Conservation (phyloP, 2,888 invertebrate species). For the Poecilobothrus nobilitatus region DNA sequence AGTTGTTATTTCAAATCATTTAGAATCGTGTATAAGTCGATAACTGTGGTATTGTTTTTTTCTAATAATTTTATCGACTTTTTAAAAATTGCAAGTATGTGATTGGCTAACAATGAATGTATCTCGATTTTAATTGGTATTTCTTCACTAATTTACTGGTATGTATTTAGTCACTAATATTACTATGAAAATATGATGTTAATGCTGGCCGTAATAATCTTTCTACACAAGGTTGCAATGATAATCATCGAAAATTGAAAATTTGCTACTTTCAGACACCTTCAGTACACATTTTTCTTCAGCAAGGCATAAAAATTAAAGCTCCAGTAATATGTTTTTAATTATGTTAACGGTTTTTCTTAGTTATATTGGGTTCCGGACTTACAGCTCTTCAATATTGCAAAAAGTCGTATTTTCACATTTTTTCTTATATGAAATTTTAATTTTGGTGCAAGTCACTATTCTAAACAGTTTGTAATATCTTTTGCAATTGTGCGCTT, state of each 20-base stretch:
- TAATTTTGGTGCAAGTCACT: too few species aligned
- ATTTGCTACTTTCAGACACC: too few species aligned
- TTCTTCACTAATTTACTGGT: slow-evolving; percentile 11
- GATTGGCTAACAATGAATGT: slow-evolving; percentile 14
- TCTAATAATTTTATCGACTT: slow-evolving; percentile 15
- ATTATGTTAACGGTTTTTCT: too few species aligned
- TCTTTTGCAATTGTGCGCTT: too few species aligned
- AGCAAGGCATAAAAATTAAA: too few species aligned
- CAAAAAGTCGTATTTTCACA: too few species aligned
- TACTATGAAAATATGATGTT: slow-evolving; percentile 15
- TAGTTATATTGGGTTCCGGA: too few species aligned
- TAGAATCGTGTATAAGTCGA: slow-evolving; percentile 14
- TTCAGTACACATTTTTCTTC: too few species aligned
- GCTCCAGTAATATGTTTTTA: too few species aligned
- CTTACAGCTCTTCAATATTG: too few species aligned
- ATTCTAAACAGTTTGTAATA: too few species aligned
- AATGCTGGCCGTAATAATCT: slow-evolving; percentile 13
- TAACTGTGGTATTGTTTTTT: slow-evolving; percentile 15
- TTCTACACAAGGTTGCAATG: slow-evolving; percentile 13
- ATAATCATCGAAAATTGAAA: slow-evolving; percentile 13
- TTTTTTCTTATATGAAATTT: too few species aligned
- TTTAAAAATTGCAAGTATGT: slow-evolving; percentile 14
- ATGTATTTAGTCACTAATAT: slow-evolving; percentile 9
- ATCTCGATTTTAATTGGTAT: slow-evolving; percentile 12
- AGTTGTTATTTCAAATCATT: slow-evolving; percentile 13